phyloP scores from a whole-genome alignment of 2,888 invertebrate species.

The Noctua fimbriata region DNA sequence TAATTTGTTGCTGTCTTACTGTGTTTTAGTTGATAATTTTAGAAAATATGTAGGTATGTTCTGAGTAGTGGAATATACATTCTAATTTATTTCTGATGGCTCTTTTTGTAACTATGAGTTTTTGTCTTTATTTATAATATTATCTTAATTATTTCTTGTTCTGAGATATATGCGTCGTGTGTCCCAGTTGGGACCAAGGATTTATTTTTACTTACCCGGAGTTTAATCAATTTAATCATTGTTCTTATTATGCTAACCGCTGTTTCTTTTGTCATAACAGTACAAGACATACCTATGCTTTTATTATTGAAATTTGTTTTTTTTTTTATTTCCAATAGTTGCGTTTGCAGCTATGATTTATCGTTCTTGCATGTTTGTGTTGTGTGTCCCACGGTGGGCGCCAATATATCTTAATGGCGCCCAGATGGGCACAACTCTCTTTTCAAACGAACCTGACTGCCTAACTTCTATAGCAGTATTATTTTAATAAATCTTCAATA shows the following conservation, averaged over 20 bases:
- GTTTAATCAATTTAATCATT: neutral
- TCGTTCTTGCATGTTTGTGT: neutral
- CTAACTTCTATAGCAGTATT: neutral
- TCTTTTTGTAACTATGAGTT: neutral
- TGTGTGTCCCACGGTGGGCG: neutral
- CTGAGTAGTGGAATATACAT: neutral
- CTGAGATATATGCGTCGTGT: neutral
- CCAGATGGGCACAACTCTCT: neutral
- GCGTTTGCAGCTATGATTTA: neutral
- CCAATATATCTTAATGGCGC: conserved; percentile 11
- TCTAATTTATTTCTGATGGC: neutral
- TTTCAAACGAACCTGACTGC: neutral
- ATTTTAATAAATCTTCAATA: neutral
- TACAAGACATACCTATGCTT: neutral
- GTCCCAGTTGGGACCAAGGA: neutral
- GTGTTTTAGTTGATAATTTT: neutral
- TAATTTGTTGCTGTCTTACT: neutral
- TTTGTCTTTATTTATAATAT: neutral
- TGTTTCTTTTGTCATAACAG: neutral
- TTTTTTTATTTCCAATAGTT: neutral
- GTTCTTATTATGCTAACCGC: neutral
- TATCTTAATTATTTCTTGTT: neutral
- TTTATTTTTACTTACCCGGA: neutral
- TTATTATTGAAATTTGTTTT: neutral
- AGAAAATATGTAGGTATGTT: neutral